These are phyloP conservation scores for Serrognathus titanus DNA, from an alignment of 2,888 invertebrate species.

Conservation along the genomic window DNA sequence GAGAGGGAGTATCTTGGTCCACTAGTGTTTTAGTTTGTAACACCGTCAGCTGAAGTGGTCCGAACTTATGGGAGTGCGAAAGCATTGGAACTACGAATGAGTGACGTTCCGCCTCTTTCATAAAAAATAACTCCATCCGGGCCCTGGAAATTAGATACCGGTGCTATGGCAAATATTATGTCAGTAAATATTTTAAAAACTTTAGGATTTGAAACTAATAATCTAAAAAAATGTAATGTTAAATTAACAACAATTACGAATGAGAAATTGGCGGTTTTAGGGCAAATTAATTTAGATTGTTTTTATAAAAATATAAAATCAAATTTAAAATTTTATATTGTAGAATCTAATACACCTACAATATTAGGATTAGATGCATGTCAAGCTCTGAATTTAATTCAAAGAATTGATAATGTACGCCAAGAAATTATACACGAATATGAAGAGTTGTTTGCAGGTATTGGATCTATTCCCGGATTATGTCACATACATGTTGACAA, in stretches of 20 bases:
- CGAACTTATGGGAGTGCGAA: too few species aligned
- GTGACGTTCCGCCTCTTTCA: too few species aligned
- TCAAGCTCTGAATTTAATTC: not conserved
- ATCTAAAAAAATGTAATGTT: too few species aligned
- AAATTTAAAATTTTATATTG: not conserved
- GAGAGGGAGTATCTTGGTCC: too few species aligned
- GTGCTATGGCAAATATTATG: too few species aligned
- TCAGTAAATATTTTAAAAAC: too few species aligned
- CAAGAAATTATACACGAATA: not conserved
- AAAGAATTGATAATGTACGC: not conserved
- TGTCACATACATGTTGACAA: not conserved
- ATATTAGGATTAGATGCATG: not conserved
- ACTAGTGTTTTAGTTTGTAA: too few species aligned
- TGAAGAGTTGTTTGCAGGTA: not conserved
- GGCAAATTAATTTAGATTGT: not conserved
- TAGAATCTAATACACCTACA: not conserved
- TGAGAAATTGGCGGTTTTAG: not conserved
- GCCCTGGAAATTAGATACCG: too few species aligned
- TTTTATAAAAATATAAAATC: not conserved
- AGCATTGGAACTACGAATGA: too few species aligned
- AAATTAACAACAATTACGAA: not conserved
- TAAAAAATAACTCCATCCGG: too few species aligned
- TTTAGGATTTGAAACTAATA: too few species aligned
- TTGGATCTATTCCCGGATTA: not conserved
- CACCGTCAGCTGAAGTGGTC: too few species aligned